phyloP scores from a whole-genome alignment of 30 jellyfish, hydroid and myxozoan genomes.

The Chironex yamaguchii region DNA sequence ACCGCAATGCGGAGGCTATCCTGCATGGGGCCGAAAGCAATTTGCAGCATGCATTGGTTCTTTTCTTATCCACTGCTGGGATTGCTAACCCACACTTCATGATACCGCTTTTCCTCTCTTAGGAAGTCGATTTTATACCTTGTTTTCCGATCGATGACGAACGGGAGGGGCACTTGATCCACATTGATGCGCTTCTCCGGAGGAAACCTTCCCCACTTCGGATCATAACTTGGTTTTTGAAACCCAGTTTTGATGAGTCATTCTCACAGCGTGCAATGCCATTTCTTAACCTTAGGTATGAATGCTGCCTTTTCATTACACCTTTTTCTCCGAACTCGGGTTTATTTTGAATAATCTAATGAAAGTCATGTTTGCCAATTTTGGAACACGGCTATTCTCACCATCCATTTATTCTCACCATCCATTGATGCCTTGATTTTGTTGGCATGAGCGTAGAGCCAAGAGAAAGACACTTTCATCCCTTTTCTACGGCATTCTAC shows the following conservation, averaged over 20 bases:
- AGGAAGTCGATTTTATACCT: conserved; percentile 15
- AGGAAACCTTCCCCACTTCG: conserved; percentile 67
- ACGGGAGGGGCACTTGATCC: conserved; percentile 38
- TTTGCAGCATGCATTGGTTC: conserved; percentile 73
- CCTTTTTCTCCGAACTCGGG: conserved; percentile 54
- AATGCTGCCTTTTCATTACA: conserved; percentile 22
- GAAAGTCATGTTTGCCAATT: conserved; percentile 13
- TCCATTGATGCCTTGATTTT: conserved; percentile 9
- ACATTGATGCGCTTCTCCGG: conserved; percentile 55
- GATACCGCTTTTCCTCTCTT: conserved; percentile 13
- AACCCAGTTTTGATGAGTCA: conserved; percentile 56
- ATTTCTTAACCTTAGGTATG: conserved; percentile 35
- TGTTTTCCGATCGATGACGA: conserved; percentile 3
- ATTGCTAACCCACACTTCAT: conserved; percentile 13
- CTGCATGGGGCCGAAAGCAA: conserved; percentile 38
- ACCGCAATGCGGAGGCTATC: conserved; percentile 54
- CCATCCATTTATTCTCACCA: not conserved
- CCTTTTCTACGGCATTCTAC: no score
- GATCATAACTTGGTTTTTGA: conserved; percentile 27
- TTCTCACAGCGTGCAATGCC: conserved; percentile 67
- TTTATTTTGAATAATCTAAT: conserved; percentile 16
- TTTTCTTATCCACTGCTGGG: conserved; percentile 53
- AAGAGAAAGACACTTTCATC: conserved; percentile 52
- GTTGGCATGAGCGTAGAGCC: conserved; percentile 58
- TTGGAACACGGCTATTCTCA: conserved; percentile 9